These are phyloP conservation scores for Psephotus haematonotus DNA, from an alignment of 2,113 vertebrate genomes.

Conservation along the genomic window DNA sequence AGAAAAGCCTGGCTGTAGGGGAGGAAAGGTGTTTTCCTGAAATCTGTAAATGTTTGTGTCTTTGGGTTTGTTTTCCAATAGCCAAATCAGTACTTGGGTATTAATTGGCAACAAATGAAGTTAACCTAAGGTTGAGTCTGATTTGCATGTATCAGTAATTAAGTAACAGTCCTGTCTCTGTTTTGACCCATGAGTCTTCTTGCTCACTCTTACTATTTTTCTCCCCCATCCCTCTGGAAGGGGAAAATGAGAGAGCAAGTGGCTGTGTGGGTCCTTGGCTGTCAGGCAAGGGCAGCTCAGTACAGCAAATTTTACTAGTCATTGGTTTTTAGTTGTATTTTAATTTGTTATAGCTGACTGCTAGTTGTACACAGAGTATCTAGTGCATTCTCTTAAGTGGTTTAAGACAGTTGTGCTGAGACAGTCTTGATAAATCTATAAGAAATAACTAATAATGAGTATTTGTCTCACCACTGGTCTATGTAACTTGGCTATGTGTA, in stretches of 20 bases:
- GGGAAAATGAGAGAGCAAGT: background rate
- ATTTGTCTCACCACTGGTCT: accelerated
- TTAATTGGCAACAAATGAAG: background rate
- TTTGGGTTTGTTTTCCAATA: background rate
- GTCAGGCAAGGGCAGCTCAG: background rate
- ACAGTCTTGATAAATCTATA: background rate
- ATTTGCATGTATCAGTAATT: background rate
- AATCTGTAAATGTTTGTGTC: background rate
- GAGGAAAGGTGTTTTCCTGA: background rate
- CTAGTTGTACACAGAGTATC: background rate
- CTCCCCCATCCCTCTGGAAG: background rate
- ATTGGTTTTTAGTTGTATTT: background rate
- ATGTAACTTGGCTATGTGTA: background rate
- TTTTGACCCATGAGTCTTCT: background rate
- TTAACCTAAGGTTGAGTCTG: background rate
- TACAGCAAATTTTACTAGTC: background rate
- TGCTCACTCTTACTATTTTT: background rate
- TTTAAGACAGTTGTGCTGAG: background rate
- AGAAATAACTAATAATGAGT: background rate
- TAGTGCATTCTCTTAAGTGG: background rate
- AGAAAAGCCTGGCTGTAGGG: background rate
- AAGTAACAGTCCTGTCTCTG: background rate
- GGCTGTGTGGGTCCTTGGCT: background rate
- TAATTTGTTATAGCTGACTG: background rate
- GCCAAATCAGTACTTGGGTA: background rate